These are phyloP conservation scores for Sepioteuthis lessoniana DNA, from an alignment of 2,888 invertebrate species.

Conservation along the genomic window DNA sequence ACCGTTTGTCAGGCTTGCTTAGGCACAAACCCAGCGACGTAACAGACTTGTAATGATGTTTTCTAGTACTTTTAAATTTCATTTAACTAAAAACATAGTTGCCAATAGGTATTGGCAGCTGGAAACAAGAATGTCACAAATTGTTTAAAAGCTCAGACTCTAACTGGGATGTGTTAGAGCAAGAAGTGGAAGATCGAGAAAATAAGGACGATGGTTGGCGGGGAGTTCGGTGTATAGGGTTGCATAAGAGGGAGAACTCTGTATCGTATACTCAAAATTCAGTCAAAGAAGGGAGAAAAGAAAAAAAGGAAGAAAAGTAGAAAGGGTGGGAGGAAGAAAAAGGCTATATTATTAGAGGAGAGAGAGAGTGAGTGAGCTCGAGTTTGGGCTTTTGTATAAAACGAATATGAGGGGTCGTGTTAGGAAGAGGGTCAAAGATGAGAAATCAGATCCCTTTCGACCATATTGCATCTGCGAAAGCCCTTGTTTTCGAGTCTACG, in stretches of 20 bases:
- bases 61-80: conserved; percentile 47
- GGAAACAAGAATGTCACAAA: conserved; percentile 36
- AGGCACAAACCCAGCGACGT: conserved; percentile 21
- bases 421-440: no score
- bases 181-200: not conserved
- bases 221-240: no score
- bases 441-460: no score
- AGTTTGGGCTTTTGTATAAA: no score
- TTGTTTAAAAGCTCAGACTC: conserved; percentile 44
- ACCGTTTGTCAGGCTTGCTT: conserved; percentile 47
- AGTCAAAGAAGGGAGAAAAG: not conserved
- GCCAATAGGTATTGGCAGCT: conserved; percentile 45
- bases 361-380: no score
- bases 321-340: not conserved
- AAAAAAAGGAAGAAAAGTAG: not conserved
- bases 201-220: no score
- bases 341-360: no score
- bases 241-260: not conserved
- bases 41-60: conserved; percentile 47
- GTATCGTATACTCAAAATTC: not conserved
- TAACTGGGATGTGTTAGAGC: not conserved
- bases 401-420: no score
- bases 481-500: no score
- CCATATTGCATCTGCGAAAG: no score
- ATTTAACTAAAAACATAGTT: conserved; percentile 46